phyloP scores from a whole-genome alignment of 2,888 invertebrate genomes.

The Trissolcus brochymenae region DNA sequence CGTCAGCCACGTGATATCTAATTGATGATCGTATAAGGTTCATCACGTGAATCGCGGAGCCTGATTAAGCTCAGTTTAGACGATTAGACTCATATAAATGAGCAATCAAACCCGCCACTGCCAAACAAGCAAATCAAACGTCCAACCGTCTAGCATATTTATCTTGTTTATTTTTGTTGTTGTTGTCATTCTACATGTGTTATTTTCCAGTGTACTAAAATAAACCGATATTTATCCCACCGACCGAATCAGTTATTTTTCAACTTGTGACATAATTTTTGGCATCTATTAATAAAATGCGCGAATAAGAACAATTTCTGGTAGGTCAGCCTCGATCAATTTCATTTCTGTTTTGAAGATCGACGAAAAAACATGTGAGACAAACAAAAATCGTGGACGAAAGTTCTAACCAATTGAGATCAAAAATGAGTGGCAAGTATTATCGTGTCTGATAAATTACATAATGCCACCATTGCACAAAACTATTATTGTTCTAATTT shows the following conservation, averaged over 20 bases:
- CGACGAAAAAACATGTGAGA: background rate
- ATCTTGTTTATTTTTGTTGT: background rate
- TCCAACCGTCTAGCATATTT: background rate
- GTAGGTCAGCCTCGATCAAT: conserved; percentile 6
- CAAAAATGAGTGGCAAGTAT: conserved; percentile 19
- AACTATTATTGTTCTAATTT: conserved; percentile 51
- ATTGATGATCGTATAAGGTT: background rate
- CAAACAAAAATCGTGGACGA: background rate
- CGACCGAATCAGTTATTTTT: background rate
- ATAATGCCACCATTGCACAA: conserved; percentile 25
- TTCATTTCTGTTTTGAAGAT: background rate
- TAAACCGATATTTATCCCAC: background rate
- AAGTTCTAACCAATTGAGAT: background rate
- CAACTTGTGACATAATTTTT: background rate
- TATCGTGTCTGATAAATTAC: conserved; percentile 17
- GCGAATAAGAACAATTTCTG: conserved; percentile 1
- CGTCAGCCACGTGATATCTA: conserved; percentile 8
- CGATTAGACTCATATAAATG: background rate
- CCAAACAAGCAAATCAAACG: background rate
- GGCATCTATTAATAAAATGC: background rate
- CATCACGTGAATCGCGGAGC: conserved; percentile 5
- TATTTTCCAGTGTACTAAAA: background rate
- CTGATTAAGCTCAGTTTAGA: conserved; percentile 2
- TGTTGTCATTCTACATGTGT: background rate
- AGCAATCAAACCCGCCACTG: background rate